Base-by-base conservation (phyloP, 2,888 invertebrate species). In the Aleiodes leptofemur region DNA sequence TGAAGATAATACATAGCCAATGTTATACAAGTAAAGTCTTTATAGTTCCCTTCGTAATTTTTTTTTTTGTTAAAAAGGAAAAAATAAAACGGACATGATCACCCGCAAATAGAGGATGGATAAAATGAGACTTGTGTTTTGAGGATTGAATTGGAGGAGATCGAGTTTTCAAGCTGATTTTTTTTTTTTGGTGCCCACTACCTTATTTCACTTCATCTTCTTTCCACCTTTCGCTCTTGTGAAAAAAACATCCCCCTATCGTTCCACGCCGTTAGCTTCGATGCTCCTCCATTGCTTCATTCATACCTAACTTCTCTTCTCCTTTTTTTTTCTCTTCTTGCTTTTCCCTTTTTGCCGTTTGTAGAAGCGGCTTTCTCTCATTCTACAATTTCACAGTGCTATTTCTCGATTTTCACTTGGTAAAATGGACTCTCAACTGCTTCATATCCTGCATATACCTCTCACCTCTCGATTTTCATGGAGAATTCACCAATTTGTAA, bases 211-310 rank as follows among this genome's bases (percentile, higher is more conserved):
- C 75, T 79, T 50, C 59, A 76, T 72, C 73, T 73, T 75, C 48
- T 75, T 68, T n/a, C 38, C 53, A 73, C 16, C 9, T 53, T 53
- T 5, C 23, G 23, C 2, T 51, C 14, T 14, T 53, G 7, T 5
- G 9, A 13, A 53, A 14, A 79, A 71, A 79, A 76, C 76, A 77
- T 75, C 72, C 55, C 76, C 76, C 76, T 78, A 78, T 78, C 78
- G 75, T 79, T 79, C 73, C 79, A 70, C 74, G 16, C 75, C 75
- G 79, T 79, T 79, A 79, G 66, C 69, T 76, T 50, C 69, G 57
- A 73, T 76, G 59, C 76, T 69, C 48, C 38, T 59, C 68, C 55
- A 64, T 72, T 72, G 57, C 64, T 66, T 73, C 70, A 57, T 69
- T 69, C 74, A 50, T 0, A 38, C 61, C 31, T 50, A 71, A 53